Percentiles rank a stretch among this genome's conserved stretches.
Conservation (phyloP, 1,140 invertebrate species). For the Trichogramma pretiosum region DNA sequence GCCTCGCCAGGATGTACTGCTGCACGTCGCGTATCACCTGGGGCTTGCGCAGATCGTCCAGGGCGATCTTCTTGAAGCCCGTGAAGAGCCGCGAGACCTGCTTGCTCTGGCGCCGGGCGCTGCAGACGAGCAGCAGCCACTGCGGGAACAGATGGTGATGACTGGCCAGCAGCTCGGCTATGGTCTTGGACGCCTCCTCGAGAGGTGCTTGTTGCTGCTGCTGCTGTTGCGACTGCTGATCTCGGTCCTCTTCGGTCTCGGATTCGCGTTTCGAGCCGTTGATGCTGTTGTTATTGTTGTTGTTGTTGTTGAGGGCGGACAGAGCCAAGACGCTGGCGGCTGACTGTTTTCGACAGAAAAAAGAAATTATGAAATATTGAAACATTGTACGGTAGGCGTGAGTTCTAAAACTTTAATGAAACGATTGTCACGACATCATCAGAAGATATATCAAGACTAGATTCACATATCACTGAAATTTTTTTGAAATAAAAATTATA, state of each 20-base stretch:
- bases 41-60: constrained; percentile 83
- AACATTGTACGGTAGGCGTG: too few relatives aligned
- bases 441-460: too few relatives aligned
- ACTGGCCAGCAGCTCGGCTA: constrained; percentile 77
- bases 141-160: constrained; percentile 89
- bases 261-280: constrained; percentile 35
- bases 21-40: constrained; percentile 87
- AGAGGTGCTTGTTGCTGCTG: constrained; percentile 29
- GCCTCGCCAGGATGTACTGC: constrained; percentile 82
- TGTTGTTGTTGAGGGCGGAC: constrained; percentile 2
- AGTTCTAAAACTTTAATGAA: too few relatives aligned
- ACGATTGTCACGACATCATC: too few relatives aligned
- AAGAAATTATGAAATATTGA: too few relatives aligned
- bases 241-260: constrained; percentile 15
- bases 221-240: too few relatives aligned
- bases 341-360: not conserved
- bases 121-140: constrained; percentile 86
- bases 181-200: constrained; percentile 57
- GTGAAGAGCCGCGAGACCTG: constrained; percentile 84
- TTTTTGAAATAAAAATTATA: too few relatives aligned
- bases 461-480: too few relatives aligned
- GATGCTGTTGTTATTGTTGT: too few relatives aligned
- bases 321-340: constrained; percentile 9
- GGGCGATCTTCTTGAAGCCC: constrained; percentile 83
- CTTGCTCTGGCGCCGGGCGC: constrained; percentile 77